These are phyloP conservation scores for Silvanus unidentatus DNA, from an alignment of 2,888 invertebrate species.

Conservation along the genomic window DNA sequence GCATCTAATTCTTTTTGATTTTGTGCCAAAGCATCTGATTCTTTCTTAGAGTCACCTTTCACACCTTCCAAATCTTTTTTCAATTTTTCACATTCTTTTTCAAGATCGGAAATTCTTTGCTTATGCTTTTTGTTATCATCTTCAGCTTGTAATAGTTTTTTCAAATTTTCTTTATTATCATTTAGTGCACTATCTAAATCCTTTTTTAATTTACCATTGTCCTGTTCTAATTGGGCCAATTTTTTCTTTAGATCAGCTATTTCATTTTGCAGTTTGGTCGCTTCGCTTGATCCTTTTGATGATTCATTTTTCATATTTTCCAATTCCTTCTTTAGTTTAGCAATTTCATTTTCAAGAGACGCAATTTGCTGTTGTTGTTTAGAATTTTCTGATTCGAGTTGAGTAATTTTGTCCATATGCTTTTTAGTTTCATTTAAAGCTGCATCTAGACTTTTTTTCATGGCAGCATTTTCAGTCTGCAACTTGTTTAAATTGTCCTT, in stretches of 20 bases:
- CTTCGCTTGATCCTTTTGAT: slow-evolving; percentile 16
- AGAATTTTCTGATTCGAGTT: slow-evolving; percentile 24
- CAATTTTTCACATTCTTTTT: slow-evolving; percentile 21
- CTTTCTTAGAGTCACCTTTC: slow-evolving; percentile 16
- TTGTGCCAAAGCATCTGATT: slow-evolving; percentile 12
- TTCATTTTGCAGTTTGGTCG: slow-evolving; percentile 17
- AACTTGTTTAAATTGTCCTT: slow-evolving; percentile 17
- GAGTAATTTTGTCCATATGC: slow-evolving; percentile 17
- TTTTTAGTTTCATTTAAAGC: slow-evolving; percentile 16
- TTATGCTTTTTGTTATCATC: slow-evolving; percentile 23
- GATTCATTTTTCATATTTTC: slow-evolving; percentile 19
- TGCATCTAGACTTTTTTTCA: slow-evolving; percentile 23
- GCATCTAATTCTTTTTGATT: slow-evolving; percentile 20
- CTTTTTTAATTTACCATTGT: slow-evolving; percentile 17
- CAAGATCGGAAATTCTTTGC: slow-evolving; percentile 19
- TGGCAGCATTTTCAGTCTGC: slow-evolving; percentile 20
- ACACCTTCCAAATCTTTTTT: slow-evolving; percentile 20
- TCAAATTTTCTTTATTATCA: slow-evolving; percentile 16
- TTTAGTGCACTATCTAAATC: slow-evolving; percentile 16
- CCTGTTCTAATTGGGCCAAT: slow-evolving; percentile 13
- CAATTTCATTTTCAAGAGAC: slow-evolving; percentile 22
- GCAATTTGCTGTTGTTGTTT: slow-evolving; percentile 20
- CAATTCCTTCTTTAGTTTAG: slow-evolving; percentile 24
- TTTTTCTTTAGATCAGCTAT: slow-evolving; percentile 15
- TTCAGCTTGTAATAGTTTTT: slow-evolving; percentile 18